These are phyloP conservation scores for Rutpela maculata DNA, from an alignment of 2,888 invertebrate genomes.

Conservation along the genomic window DNA sequence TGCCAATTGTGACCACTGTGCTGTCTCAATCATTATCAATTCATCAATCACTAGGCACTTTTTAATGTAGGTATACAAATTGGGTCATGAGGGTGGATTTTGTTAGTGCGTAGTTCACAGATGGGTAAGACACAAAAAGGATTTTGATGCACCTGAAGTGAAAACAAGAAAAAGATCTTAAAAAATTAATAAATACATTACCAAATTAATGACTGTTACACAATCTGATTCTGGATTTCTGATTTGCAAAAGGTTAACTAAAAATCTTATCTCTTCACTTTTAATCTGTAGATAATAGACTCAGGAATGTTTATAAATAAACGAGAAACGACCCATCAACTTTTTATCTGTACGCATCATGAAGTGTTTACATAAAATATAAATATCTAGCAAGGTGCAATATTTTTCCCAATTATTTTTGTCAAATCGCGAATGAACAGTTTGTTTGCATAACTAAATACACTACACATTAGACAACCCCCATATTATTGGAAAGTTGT, in stretches of 20 bases:
- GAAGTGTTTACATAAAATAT: not conserved
- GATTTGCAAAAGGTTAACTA: not conserved
- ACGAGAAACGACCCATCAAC: not conserved
- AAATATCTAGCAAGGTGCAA: not conserved
- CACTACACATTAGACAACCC: no score
- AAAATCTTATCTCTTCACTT: not conserved
- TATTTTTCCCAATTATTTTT: not conserved
- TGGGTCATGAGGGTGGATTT: no score
- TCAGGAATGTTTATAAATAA: constrained; percentile 6
- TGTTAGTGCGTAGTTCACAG: no score
- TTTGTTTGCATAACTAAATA: not conserved
- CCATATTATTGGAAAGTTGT: no score
- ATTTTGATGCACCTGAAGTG: no score
- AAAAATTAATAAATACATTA: not conserved
- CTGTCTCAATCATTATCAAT: no score
- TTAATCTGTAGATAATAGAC: not conserved
- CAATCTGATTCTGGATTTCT: no score
- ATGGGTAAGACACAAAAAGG: no score
- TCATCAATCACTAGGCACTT: no score
- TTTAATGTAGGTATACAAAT: no score
- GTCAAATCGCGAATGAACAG: not conserved
- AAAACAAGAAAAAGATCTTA: no score
- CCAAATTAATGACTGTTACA: not conserved
- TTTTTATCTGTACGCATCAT: not conserved
- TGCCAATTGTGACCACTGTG: no score